Percentiles rank a stretch among this genome's conserved stretches.
phyloP scores from a whole-genome alignment of 2,888 invertebrate species.

The Tenthredo scrophulariae region DNA sequence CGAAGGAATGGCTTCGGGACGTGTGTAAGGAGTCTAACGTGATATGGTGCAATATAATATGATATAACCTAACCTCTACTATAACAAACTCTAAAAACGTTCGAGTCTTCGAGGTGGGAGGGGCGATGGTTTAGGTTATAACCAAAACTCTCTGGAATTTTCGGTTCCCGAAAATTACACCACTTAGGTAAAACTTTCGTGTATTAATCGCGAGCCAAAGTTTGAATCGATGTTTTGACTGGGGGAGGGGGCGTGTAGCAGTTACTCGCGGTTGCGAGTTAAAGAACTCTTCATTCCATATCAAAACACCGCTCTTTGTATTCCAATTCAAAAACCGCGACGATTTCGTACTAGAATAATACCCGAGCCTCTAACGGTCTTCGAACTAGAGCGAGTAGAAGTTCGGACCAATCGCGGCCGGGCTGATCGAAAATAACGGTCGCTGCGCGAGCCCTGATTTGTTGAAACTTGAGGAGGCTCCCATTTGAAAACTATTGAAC shows the following conservation, averaged over 20 bases:
- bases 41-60: neutral
- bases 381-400: neutral
- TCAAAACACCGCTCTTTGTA: neutral
- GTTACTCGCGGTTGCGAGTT: neutral
- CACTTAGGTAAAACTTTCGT: constrained; percentile 61
- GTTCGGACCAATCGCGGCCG: neutral
- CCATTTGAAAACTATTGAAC: neutral
- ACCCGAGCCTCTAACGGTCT: neutral
- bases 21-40: constrained; percentile 19
- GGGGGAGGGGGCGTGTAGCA: neutral
- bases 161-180: constrained; percentile 62
- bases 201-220: constrained; percentile 58
- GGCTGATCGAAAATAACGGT: neutral
- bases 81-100: neutral
- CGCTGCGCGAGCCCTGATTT: neutral
- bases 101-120: neutral
- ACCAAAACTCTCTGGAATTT: constrained; percentile 42
- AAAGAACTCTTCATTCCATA: neutral
- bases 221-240: constrained; percentile 58
- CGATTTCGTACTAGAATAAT: neutral
- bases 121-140: neutral
- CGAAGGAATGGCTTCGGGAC: neutral
- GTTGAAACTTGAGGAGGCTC: neutral
- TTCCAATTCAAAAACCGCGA: neutral
- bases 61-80: neutral